Evolutionary conservation across 2,888 invertebrate genomes (phyloP), one percentile per base, ranked within the genome.

Genomic region (Copidosoma aretas): DNA sequence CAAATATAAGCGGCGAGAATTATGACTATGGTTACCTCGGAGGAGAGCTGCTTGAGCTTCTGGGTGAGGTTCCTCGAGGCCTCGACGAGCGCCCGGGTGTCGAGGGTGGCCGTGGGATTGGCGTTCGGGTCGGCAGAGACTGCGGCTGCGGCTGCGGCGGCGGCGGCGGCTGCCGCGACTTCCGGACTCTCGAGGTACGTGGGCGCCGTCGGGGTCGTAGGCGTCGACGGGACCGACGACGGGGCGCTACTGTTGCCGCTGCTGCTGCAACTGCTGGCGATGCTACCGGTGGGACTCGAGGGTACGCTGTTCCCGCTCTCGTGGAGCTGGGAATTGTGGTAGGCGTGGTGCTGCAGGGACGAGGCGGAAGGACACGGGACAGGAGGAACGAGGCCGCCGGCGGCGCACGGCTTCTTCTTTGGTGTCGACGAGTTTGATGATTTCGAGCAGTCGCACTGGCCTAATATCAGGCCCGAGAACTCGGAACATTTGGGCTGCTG

Each of bases 1-100:
- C 56, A 25, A 46, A 17, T 8, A 17, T 2, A 12, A 12, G 43
- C 3, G 56, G 21, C 12, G 51, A n/a, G 17, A 10, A 51, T 51
- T 12, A 52, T 5, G 8, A 52, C 2, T 3, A 15, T 19, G 12
- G 43, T 1, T 70, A 95, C 95, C 85, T 95, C 94, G 77, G 94
- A 94, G 68, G 94, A 94, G 68, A 96, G 87, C 84, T 94, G 93
- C 80, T 94, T 92, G 68, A 97, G 85, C 64, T 95, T 96, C 84
- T 95, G 95, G 66, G 95, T 95, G 74, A 97, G 87, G 85, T 95
- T 96, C 77, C 95, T 89, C 24, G 95, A 94, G 15, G 96, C 96
- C 84, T 96, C 95, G 73, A 94, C 91, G 56, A 97, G 87, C 60
- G 93, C 91, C 77, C 90, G 88, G 21, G 91, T 91, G 79, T 92